These are phyloP conservation scores for Tolypeutes matacus DNA, from an alignment of 2,797 vertebrate species.

Conservation along the genomic window DNA sequence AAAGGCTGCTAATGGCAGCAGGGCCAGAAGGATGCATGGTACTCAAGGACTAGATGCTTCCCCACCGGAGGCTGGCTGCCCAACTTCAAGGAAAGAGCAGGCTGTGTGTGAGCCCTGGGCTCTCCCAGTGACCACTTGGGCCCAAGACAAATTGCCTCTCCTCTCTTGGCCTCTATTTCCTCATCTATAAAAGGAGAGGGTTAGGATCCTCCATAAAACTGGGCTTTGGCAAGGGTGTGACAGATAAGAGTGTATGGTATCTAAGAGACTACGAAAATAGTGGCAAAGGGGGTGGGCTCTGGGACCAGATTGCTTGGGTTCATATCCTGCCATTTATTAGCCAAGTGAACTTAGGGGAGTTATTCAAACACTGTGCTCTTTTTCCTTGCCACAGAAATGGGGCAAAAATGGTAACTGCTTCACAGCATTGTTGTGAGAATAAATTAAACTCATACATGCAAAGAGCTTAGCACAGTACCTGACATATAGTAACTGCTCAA, in stretches of 20 bases:
- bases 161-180: not conserved
- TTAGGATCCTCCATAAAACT: not conserved
- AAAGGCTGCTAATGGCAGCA: constrained; percentile 3
- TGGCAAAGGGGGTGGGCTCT: not conserved
- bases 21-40: not conserved
- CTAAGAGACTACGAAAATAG: not conserved
- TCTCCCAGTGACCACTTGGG: not conserved
- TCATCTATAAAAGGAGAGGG: not conserved
- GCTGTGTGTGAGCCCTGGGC: not conserved
- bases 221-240: not conserved
- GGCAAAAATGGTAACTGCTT: not conserved
- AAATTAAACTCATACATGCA: not conserved
- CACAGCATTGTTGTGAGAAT: not conserved
- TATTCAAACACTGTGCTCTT: not conserved
- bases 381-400: not conserved
- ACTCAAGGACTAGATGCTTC: not conserved
- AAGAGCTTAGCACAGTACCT: not conserved
- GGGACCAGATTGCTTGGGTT: not conserved
- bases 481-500: not conserved
- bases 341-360: not conserved
- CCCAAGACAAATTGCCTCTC: not conserved
- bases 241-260: not conserved
- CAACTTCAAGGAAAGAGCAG: not conserved
- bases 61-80: not conserved
- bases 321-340: constrained; percentile 3